Evolutionary conservation across 2,797 vertebrate genomes (phyloP).

Genomic region (Coregonus sp.): DNA sequence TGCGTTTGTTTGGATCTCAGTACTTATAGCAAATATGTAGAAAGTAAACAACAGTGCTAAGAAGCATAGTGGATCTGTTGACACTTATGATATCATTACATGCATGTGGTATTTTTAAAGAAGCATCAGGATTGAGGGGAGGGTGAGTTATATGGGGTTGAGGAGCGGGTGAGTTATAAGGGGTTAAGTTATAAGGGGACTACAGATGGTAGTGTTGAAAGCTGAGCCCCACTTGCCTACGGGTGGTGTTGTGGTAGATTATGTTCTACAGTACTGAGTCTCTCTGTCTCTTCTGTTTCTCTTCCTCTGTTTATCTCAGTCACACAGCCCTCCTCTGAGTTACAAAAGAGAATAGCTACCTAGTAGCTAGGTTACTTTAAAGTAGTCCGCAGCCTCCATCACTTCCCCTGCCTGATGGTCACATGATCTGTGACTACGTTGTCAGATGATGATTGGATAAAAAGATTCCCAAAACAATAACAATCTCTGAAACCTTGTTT

Average conservation of each 20-base stretch:
- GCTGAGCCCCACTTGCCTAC: constrained; percentile 34
- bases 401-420: not conserved
- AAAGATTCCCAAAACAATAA: not conserved
- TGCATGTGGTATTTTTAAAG: constrained; percentile 55
- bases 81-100: constrained; percentile 24
- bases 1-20: constrained; percentile 21
- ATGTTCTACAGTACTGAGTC: constrained; percentile 12
- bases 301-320: not conserved
- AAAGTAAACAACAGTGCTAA: constrained; percentile 49
- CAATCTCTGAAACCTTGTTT: not conserved
- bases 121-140: constrained; percentile 34
- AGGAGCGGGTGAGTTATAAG: constrained; percentile 33
- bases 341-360: not conserved
- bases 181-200: not conserved
- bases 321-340: not conserved
- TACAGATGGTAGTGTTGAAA: constrained; percentile 39
- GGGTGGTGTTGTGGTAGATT: constrained; percentile 16
- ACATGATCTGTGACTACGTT: not conserved
- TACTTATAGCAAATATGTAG: constrained; percentile 35
- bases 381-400: not conserved
- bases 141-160: constrained; percentile 20
- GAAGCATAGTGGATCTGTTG: constrained; percentile 35
- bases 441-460: not conserved
- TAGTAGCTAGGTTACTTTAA: not conserved
- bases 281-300: not conserved